Base-by-base conservation (phyloP, 1,140 invertebrate genomes). In the Halictus rubicundus region DNA sequence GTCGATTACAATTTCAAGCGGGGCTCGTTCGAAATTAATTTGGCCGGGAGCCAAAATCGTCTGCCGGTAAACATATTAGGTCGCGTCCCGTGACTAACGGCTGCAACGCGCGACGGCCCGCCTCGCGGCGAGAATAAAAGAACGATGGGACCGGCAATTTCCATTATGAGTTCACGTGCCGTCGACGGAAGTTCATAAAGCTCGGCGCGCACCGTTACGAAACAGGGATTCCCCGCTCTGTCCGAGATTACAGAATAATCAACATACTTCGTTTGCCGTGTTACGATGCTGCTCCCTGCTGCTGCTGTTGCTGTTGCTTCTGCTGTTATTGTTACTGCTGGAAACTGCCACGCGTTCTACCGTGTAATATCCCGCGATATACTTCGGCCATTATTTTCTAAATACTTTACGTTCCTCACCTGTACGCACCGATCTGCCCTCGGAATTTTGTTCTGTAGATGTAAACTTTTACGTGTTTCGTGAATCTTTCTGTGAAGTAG, bases 21-120 rank as follows among this genome's bases (percentile, higher is more conserved):
- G 23, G 23, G 49, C 74, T 77, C 66, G 74, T 77, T 77, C 21
- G 65, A 77, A 77, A 77, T 77, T 77, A 77, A 77, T 77, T 77
- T 77, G 74, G 74, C 74, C 19, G n/a, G 25, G 54, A 21, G 46
- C 74, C 74, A 77, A 61, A 69, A 60, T 77, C 74, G 39, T 61
- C 12, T 16, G 37, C 66, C 37, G 74, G 74, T 77, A 77, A 77
- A 77, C 74, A 69, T 69, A 77, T 69, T 69, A 69, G 66, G 65
- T 69, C 68, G 66, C 57, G 46, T 52, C 66, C 9, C 39, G 74
- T 69, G 66, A 77, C 52, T 69, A 77, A 77, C 74, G 66, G 54
- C 27, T 57, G 42, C 49, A 46, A 46, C 42, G 42, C 42, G 42
- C 65, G 65, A 65, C 21, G 21, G n/a, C 42, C 4, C 21, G 14